Base-by-base conservation (phyloP, 1,140 invertebrate species). In the Conus betulinus region DNA sequence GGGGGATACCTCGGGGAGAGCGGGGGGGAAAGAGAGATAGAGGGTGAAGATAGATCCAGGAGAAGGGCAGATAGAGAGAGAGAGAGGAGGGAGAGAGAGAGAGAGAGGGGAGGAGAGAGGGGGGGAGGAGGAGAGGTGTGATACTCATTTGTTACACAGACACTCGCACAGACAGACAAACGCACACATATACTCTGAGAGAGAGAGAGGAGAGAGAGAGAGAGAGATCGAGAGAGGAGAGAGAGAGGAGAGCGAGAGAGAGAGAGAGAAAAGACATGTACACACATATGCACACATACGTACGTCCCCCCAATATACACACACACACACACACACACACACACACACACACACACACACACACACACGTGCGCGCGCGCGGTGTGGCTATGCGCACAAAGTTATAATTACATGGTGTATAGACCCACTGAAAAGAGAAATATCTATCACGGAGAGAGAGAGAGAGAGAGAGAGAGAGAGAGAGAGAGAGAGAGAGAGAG, bases 391-490 rank as follows among this genome's bases (percentile, higher is more conserved):
- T 39, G 39, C 39, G 39, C 39, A 39, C 39, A 39, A 39, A 39
- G 39, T 39, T 39, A 39, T 39, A 39, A 39, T 39, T 39, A 39
- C 39, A 39, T 39, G 39, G 39, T 39, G 3, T 39, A 39, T 39
- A 39, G 39, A 39, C 39, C 52, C 11, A 84, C 23, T 63, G 17
- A 55, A 51, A 57, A 27, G n/a, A 51, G 55, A 63, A 53, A 55
- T 78, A 20, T 23, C 39, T 74, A 84, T 5, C 11, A 55, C 27
- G 78, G 84, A 89, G 25, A 86, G 27, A 51, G 81, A 84, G 60
- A 88, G 39, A 81, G 57, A 87, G 60, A 52, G 52, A 79, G 39
- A 53, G 82, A 76, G 51, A 88, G 57, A 84, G 81, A 71, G 78
- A 63, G 7, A 83, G 52, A 85, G 57, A 88, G 27, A 5, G 60